These are phyloP conservation scores for Rhabdomys pumilio DNA, from an alignment of 2,797 vertebrate genomes.

Conservation along the genomic window DNA sequence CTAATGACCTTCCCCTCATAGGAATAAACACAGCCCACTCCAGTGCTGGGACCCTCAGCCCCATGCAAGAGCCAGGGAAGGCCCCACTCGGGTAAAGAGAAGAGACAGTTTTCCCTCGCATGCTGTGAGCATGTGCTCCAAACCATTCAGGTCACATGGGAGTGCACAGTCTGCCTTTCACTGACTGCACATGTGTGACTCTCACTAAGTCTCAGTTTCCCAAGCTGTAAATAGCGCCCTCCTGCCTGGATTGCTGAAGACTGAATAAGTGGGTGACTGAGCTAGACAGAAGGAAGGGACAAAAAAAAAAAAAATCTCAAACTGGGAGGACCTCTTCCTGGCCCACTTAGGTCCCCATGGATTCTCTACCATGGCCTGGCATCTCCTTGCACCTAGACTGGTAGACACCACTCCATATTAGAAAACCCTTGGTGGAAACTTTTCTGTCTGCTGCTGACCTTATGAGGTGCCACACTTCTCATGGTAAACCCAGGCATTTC, in stretches of 20 bases:
- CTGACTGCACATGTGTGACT: neutral
- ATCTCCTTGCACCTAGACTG: neutral
- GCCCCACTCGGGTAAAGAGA: neutral
- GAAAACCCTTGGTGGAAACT: neutral
- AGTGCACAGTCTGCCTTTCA: neutral
- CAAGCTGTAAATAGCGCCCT: neutral
- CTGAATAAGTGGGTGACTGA: neutral
- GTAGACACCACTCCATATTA: neutral
- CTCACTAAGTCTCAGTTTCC: neutral
- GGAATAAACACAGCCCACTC: constrained; percentile 18
- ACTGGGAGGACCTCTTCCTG: neutral
- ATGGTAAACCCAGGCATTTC: neutral
- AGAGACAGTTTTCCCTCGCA: neutral
- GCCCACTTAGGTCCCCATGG: neutral
- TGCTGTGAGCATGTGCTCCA: neutral
- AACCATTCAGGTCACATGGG: neutral
- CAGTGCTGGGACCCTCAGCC: neutral
- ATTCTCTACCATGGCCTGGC: neutral
- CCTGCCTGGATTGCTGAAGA: neutral
- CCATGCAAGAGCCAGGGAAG: neutral
- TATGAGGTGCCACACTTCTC: neutral
- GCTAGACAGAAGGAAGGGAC: neutral
- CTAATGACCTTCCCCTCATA: neutral
- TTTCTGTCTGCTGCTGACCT: neutral
- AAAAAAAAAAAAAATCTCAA: neutral